Evolutionary conservation across 37 sponge, comb jelly and placozoan species (phyloP), one percentile per base, ranked within the genome.

Genomic region (Beroe forskalii): DNA sequence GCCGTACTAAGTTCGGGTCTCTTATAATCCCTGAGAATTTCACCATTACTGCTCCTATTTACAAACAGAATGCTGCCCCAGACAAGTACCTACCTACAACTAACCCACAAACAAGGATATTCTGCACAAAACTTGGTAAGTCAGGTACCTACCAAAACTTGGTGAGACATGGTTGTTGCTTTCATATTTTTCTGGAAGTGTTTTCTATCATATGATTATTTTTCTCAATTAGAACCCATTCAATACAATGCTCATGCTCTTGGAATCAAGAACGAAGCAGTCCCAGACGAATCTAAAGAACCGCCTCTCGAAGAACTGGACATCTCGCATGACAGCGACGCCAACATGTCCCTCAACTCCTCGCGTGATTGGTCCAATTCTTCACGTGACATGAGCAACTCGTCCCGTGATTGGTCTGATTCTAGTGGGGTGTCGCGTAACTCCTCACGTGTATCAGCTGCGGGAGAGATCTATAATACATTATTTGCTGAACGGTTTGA

Each of bases 211-310:
- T n/a, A n/a, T n/a, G n/a, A n/a, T n/a, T n/a, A n/a, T n/a, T n/a
- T n/a, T n/a, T n/a, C n/a, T n/a, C n/a, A n/a, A n/a, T n/a, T n/a
- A n/a, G n/a, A n/a, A n/a, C n/a, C n/a, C n/a, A n/a, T n/a, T n/a
- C n/a, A n/a, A n/a, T n/a, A n/a, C n/a, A n/a, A n/a, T n/a, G n/a
- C n/a, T n/a, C n/a, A n/a, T n/a, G n/a, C n/a, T n/a, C 40, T 48
- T 42, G 86, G 86, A 43, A 43, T 80, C 1, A 80, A 80, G 55
- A 80, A 80, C 86, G 86, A 80, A 48, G n/a, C 86, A 23, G 55
- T 80, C 3, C 86, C 86, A 22, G 86, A 80, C 38, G 55, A 38
- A 1, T 9, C 28, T 6, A 80, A 9, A n/a, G 86, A 9, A 25
- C 1, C 22, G 48, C 1, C 31, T 33, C 24, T 6, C 31, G 86